Evolutionary conservation across 2,797 vertebrate genomes (phyloP), one percentile per base, ranked within the genome.

Genomic region (Myoxocephalus aenaeus): DNA sequence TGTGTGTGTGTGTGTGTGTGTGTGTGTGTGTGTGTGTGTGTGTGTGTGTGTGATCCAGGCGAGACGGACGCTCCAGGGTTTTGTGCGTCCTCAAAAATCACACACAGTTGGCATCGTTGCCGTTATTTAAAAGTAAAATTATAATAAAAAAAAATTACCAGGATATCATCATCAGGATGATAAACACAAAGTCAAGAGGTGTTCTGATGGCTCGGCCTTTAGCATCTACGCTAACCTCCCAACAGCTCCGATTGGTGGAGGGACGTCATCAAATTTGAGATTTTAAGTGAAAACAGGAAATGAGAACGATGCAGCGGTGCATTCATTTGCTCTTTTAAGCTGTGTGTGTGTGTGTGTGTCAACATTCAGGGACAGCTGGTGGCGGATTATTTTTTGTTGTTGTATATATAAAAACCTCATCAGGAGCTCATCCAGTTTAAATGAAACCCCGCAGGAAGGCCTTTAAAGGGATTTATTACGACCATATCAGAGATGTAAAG

Each of bases 361-460:
- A 77, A 42, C 22, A 22, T 40, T 57, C 64, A n/a, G 67, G 48
- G 74, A 64, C 71, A 75, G 58, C 82, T 77, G 83, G 67, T 65
- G 72, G 73, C 82, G 86, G 86, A 86, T 85, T 88, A 69, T 83
- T 66, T 77, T 81, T 54, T 77, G 70, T 58, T 29, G 75, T 51
- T 40, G 73, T 54, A 22, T 70, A 59, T 88, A 83, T 72, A 66
- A 84, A 84, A 83, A 70, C 38, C 64, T 82, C 50, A 50, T 63
- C 32, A 66, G 8, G 57, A 46, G 62, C 61, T 76, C 17, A 78
- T 44, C 79, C 56, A 56, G 54, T 57, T 65, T 5, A 61, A 68
- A 42, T 32, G 3, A 48, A 66, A 61, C 46, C 14, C 32, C 10
- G 29, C 48, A 59, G 54, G 44, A 84, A 75, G 40, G 70, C 40